Evolutionary conservation across 2,888 invertebrate species (phyloP).

Genomic region (Nezara viridula): DNA sequence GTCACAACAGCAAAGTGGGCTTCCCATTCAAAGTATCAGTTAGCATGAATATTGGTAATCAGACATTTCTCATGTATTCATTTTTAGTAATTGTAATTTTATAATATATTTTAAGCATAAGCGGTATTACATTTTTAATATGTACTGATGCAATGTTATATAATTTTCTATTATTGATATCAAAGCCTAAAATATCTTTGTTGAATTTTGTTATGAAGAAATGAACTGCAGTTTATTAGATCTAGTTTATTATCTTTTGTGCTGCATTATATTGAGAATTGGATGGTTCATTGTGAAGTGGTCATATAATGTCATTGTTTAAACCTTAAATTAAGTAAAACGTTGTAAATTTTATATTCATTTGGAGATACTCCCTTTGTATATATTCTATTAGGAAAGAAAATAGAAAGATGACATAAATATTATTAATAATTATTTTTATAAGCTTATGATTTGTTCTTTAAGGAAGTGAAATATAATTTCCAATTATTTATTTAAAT

Average conservation of each 20-base stretch:
- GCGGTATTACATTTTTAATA: slow-evolving; percentile 6
- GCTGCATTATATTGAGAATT: neutral
- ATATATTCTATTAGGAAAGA: slow-evolving; percentile 19
- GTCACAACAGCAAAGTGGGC: neutral
- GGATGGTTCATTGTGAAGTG: neutral
- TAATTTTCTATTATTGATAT: slow-evolving; percentile 20
- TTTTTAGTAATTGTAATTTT: slow-evolving; percentile 40
- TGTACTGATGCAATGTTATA: neutral
- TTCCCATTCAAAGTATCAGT: slow-evolving; percentile 2
- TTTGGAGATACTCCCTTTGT: neutral
- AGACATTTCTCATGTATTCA: slow-evolving; percentile 27
- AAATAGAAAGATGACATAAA: slow-evolving; percentile 27
- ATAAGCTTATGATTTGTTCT: neutral
- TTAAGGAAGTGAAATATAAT: slow-evolving; percentile 1
- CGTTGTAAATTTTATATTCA: neutral
- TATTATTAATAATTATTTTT: slow-evolving; percentile 41
- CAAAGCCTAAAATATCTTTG: slow-evolving; percentile 12
- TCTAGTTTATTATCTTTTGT: neutral
- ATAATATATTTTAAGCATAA: neutral
- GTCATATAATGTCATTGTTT: neutral
- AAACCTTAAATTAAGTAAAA: neutral
- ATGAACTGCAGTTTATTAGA: neutral
- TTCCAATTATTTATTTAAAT: neutral
- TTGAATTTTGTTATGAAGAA: neutral
- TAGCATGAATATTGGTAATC: neutral